These are phyloP conservation scores for Mystacornis crossleyi DNA, from an alignment of 2,113 vertebrate genomes.

Conservation along the genomic window DNA sequence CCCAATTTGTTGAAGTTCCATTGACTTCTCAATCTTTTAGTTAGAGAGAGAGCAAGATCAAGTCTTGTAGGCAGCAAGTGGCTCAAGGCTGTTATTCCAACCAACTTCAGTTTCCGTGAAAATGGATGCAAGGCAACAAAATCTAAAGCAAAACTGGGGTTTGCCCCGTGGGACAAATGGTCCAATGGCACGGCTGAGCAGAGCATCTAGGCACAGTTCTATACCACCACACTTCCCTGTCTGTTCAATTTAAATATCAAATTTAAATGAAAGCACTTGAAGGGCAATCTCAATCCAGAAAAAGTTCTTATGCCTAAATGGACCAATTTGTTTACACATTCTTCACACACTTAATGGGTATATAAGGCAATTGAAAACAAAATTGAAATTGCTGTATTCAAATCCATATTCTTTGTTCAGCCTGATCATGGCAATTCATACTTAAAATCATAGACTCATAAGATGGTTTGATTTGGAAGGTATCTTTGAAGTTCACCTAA, in stretches of 20 bases:
- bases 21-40: neutral
- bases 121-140: neutral
- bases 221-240: neutral
- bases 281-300: neutral
- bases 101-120: neutral
- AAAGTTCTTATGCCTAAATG: neutral
- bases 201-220: neutral
- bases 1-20: neutral
- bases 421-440: neutral
- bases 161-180: neutral
- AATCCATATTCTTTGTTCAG: neutral
- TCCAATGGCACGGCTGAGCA: neutral
- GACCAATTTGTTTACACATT: neutral
- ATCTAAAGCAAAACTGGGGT: neutral
- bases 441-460: neutral
- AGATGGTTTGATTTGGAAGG: neutral
- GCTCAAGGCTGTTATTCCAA: neutral
- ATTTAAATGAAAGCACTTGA: neutral
- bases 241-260: neutral
- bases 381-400: neutral
- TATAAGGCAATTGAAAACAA: neutral
- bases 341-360: neutral
- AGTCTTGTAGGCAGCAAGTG: neutral
- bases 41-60: neutral
- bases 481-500: neutral